A percentile compares a stretch with the other conserved stretches of the same genome.
Evolutionary conservation across 2,888 invertebrate species (phyloP).

Genomic region (Elysia crispata): DNA sequence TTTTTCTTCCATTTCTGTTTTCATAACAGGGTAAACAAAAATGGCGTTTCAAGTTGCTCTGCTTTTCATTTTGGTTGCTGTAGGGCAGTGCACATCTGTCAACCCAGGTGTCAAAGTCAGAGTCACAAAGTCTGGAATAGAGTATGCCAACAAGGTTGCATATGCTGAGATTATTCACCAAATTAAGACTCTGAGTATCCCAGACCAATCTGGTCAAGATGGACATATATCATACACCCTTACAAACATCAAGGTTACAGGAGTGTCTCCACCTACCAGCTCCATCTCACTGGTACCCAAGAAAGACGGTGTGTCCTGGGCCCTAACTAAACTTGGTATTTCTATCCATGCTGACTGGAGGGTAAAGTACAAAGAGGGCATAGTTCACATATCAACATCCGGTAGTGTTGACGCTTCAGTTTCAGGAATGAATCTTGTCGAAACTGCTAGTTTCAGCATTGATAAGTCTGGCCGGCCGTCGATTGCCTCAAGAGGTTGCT

Average conservation of each 20-base stretch:
- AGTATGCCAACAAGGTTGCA: no score
- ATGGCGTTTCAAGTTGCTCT: no score
- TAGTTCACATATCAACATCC: constrained; percentile 45
- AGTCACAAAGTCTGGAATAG: no score
- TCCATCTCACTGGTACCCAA: constrained; percentile 39
- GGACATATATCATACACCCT: not conserved
- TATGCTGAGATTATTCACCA: no score
- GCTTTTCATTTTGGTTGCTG: no score
- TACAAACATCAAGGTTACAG: constrained; percentile 43
- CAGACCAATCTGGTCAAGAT: no score
- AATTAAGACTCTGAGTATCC: no score
- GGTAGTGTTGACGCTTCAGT: constrained; percentile 46
- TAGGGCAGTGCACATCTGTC: no score
- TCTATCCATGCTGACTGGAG: constrained; percentile 48
- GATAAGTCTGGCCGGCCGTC: constrained; percentile 35
- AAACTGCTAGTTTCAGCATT: constrained; percentile 42
- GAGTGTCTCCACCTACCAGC: constrained; percentile 46
- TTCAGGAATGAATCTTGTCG: constrained; percentile 29
- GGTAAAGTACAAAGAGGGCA: constrained; percentile 48
- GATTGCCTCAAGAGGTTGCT: constrained; percentile 30
- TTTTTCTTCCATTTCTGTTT: no score
- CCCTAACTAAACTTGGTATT: constrained; percentile 45
- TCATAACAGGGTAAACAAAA: no score
- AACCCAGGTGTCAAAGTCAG: no score
- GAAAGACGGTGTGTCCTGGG: constrained; percentile 45